Percentiles rank a stretch among this genome's conserved stretches.
Conservation (phyloP, 2,888 invertebrate species). For the Metellina segmentata region DNA sequence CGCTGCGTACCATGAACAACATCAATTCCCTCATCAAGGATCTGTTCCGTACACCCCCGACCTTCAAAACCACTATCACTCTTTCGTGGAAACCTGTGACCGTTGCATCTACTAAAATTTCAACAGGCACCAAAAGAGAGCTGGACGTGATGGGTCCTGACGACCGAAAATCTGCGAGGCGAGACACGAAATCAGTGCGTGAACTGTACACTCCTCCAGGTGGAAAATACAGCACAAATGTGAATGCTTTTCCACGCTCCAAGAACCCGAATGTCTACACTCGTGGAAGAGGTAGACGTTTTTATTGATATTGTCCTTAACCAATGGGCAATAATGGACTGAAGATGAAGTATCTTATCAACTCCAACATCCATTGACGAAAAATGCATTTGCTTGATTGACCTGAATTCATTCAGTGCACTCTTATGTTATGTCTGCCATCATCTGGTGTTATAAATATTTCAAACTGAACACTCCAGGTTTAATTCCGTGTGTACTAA, state of each 20-base stretch:
- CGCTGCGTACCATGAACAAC: constrained; percentile 94
- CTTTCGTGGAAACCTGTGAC: constrained; percentile 77
- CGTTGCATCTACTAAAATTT: constrained; percentile 9
- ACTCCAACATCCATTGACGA: not conserved
- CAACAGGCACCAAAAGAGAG: constrained; percentile 58
- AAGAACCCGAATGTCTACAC: constrained; percentile 38
- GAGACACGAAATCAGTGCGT: constrained; percentile 66
- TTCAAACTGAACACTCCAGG: too few species aligned
- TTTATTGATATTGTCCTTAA: constrained; percentile 26
- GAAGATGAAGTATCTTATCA: not conserved
- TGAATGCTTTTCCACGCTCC: constrained; percentile 46
- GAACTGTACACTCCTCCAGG: constrained; percentile 78
- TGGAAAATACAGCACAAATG: constrained; percentile 77
- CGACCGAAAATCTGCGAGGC: constrained; percentile 27
- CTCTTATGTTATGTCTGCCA: too few species aligned
- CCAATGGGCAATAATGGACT: not conserved
- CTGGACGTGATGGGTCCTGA: constrained; percentile 21
- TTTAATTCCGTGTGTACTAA: too few species aligned
- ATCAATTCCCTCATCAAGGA: constrained; percentile 95
- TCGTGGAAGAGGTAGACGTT: constrained; percentile 68
- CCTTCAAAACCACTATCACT: constrained; percentile 86
- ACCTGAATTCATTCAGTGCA: not conserved
- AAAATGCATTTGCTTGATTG: not conserved
- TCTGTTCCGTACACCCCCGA: constrained; percentile 95
- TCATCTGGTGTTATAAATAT: too few species aligned